phyloP scores from a whole-genome alignment of 1,140 invertebrate genomes.

The Drosophila arizonae region DNA sequence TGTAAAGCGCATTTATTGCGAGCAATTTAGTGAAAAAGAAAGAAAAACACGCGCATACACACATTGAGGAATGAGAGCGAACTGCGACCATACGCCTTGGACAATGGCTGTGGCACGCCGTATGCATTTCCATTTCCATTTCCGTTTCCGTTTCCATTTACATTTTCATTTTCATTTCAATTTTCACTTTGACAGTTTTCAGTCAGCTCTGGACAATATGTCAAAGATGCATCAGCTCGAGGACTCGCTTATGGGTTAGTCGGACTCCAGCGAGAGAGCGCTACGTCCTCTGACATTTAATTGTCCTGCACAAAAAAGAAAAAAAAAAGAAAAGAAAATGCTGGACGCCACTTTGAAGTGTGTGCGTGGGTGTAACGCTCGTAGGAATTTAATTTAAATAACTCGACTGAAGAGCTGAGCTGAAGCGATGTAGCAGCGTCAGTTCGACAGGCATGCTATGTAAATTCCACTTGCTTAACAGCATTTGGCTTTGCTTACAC shows the following conservation, averaged over 20 bases:
- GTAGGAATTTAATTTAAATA: slow-evolving; percentile 79
- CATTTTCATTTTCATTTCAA: slow-evolving; percentile 60
- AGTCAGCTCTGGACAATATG: slow-evolving; percentile 44
- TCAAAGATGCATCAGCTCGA: slow-evolving; percentile 45
- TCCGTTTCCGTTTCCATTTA: slow-evolving; percentile 10
- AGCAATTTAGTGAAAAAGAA: slow-evolving; percentile 26
- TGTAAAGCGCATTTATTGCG: slow-evolving; percentile 41
- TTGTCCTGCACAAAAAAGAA: slow-evolving; percentile 51
- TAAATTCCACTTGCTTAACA: slow-evolving; percentile 34
- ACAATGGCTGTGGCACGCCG: slow-evolving; percentile 19
- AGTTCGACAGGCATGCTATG: slow-evolving; percentile 17
- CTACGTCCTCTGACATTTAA: slow-evolving; percentile 64
- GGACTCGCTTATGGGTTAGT: slow-evolving; percentile 3
- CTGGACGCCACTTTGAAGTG: slow-evolving; percentile 57
- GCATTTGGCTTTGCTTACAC: not conserved
- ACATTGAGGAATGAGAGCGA: not conserved
- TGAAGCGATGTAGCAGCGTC: slow-evolving; percentile 9
- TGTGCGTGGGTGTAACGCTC: slow-evolving; percentile 23
- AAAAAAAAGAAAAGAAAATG: slow-evolving; percentile 20
- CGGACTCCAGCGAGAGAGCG: not conserved
- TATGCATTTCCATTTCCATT: slow-evolving; percentile 65
- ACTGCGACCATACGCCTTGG: slow-evolving; percentile 13
- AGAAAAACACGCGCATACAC: not conserved
- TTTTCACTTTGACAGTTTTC: slow-evolving; percentile 38
- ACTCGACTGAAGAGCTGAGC: slow-evolving; percentile 49